Evolutionary conservation across 2,888 invertebrate genomes (phyloP).

Genomic region (Noctua comes): DNA sequence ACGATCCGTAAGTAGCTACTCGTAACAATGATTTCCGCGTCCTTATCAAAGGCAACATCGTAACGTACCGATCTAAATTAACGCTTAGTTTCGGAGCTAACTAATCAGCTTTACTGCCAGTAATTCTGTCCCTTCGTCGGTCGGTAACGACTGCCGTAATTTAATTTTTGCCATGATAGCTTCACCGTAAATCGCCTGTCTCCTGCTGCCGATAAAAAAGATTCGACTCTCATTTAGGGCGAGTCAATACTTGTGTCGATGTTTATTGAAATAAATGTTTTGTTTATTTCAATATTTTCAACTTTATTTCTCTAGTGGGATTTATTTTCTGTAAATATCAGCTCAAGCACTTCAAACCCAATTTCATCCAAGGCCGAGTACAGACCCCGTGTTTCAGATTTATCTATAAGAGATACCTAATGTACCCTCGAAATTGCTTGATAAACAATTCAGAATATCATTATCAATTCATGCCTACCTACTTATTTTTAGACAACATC

Average conservation of each 20-base stretch:
- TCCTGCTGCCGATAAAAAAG: conserved; percentile 75
- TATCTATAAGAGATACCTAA: conserved; percentile 13
- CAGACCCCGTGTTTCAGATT: conserved; percentile 12
- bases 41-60: conserved; percentile 69
- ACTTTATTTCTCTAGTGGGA: not conserved
- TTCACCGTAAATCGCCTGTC: conserved; percentile 70
- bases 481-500: conserved; percentile 39
- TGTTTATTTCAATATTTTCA: not conserved
- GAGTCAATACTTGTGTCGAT: conserved; percentile 65
- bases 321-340: conserved; percentile 15
- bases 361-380: not conserved
- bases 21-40: conserved; percentile 71
- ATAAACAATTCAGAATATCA: conserved; percentile 46
- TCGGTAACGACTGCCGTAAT: conserved; percentile 78
- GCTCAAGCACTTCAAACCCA: not conserved
- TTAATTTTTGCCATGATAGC: conserved; percentile 80
- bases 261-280: conserved; percentile 26
- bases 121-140: conserved; percentile 72
- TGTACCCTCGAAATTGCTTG: conserved; percentile 43
- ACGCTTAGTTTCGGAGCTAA: conserved; percentile 83
- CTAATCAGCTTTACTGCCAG: conserved; percentile 84
- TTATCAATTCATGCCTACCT: conserved; percentile 37
- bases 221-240: conserved; percentile 70
- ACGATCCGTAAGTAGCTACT: conserved; percentile 23
- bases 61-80: conserved; percentile 78